Evolutionary conservation across 2,113 vertebrate genomes (phyloP), one percentile per base, ranked within the genome.

Genomic region (Melanerpes formicivorus): DNA sequence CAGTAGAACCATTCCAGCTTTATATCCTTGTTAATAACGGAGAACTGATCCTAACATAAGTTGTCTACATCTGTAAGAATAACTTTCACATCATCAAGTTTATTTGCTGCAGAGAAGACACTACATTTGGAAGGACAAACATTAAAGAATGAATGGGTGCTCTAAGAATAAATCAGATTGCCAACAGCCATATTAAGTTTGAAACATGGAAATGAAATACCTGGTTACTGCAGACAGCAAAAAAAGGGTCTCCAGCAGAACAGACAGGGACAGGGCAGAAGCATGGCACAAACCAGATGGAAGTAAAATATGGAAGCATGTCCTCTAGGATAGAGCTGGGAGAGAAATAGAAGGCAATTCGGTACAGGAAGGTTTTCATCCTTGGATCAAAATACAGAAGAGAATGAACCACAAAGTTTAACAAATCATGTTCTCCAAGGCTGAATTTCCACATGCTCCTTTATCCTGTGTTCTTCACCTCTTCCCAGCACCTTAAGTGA

Each of bases 241-340:
- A 27, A 77, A 55, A 17, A 56, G 25, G 8, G 44, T 25, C 50
- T 80, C 27, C 3, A 23, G 55, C 40, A 76, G 58, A 82, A 59
- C 1, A 52, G 56, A 46, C 63, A 80, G 67, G 27, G 21, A 52
- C 37, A n/a, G 30, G n/a, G 25, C 52, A 83, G 52, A 63, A 74
- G 42, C 8, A 10, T 10, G 17, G 42, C 6, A 37, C 6, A 70
- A 74, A 62, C 13, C 18, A 66, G 18, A 11, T 9, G 2, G 50
- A 90, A 84, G 50, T 3, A 60, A 44, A 79, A 34, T 32, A 75
- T 1, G 4, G 5, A 22, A 26, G 4, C 0, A 0, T 4, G 5
- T 58, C 67, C 34, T 63, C 63, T 29, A 46, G 40, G n/a, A 44
- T 62, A 23, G 11, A 29, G 16, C 29, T 2, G 0, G 4, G 23